These are phyloP conservation scores for Ciconia stormi DNA, from an alignment of 2,113 vertebrate genomes.

Conservation along the genomic window DNA sequence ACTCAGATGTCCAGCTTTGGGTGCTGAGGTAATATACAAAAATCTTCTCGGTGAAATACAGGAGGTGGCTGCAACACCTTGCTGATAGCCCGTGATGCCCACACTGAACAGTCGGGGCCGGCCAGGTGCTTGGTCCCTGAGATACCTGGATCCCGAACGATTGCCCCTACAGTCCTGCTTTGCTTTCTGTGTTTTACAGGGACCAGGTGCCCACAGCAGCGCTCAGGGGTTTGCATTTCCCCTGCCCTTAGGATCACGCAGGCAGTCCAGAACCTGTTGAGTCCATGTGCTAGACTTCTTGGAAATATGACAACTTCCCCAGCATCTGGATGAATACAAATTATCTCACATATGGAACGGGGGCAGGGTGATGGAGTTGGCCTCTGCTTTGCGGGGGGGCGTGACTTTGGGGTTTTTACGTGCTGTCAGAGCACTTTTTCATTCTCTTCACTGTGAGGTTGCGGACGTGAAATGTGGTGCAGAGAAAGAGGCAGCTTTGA, in stretches of 20 bases:
- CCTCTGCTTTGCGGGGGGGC: not conserved
- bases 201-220: not conserved
- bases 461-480: not conserved
- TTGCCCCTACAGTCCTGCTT: not conserved
- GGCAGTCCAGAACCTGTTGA: not conserved
- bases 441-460: not conserved
- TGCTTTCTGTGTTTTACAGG: not conserved
- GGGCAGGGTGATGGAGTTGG: not conserved
- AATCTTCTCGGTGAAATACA: not conserved
- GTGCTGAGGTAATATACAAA: not conserved
- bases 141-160: not conserved
- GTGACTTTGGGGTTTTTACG: not conserved
- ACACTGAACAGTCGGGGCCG: fast-evolving
- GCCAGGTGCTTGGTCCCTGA: not conserved
- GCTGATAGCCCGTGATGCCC: not conserved
- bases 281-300: not conserved
- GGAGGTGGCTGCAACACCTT: not conserved
- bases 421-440: not conserved
- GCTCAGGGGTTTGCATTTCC: not conserved
- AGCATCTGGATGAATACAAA: not conserved
- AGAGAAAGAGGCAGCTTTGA: not conserved
- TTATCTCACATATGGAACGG: not conserved
- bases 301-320: not conserved
- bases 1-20: not conserved
- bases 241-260: not conserved